Evolutionary conservation across 2,888 invertebrate genomes (phyloP).

Genomic region (Erannis defoliaria): DNA sequence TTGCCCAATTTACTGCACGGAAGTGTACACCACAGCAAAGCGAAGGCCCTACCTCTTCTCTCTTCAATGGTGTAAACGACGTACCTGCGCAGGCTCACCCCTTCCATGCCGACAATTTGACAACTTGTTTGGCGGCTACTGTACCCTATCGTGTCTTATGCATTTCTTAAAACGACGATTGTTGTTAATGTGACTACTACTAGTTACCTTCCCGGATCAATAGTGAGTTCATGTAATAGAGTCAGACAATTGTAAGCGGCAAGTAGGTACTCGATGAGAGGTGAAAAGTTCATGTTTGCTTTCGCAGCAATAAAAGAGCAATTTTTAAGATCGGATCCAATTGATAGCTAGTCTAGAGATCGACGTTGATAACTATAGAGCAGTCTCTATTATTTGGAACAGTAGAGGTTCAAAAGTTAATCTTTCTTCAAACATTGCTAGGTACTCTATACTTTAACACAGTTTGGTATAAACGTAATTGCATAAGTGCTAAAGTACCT

Average conservation of each 20-base stretch:
- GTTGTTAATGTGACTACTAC: no score
- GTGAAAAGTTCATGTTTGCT: slow-evolving; percentile 33
- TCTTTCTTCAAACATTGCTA: slow-evolving; percentile 1
- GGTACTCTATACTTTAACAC: slow-evolving; percentile 1
- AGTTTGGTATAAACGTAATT: slow-evolving; percentile 9
- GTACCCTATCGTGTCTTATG: no score
- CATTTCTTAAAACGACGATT: no score
- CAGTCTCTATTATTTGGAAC: slow-evolving; percentile 27
- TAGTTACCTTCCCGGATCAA: no score
- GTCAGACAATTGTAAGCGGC: neutral
- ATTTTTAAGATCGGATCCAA: slow-evolving; percentile 16
- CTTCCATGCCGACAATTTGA: no score
- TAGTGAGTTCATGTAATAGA: no score
- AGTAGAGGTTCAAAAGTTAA: slow-evolving; percentile 21
- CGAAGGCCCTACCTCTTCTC: no score
- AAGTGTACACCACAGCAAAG: no score
- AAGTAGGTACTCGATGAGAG: slow-evolving; percentile 20
- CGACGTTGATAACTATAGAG: slow-evolving; percentile 9
- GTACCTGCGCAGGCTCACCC: no score
- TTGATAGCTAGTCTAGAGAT: slow-evolving; percentile 18
- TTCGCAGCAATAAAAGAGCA: slow-evolving; percentile 22
- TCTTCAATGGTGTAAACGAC: no score
- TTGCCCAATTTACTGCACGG: no score
- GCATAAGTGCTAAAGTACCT: slow-evolving; percentile 3
- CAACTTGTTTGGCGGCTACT: no score